phyloP scores from a whole-genome alignment of 2,113 vertebrate genomes.

The Cavia porcellus region DNA sequence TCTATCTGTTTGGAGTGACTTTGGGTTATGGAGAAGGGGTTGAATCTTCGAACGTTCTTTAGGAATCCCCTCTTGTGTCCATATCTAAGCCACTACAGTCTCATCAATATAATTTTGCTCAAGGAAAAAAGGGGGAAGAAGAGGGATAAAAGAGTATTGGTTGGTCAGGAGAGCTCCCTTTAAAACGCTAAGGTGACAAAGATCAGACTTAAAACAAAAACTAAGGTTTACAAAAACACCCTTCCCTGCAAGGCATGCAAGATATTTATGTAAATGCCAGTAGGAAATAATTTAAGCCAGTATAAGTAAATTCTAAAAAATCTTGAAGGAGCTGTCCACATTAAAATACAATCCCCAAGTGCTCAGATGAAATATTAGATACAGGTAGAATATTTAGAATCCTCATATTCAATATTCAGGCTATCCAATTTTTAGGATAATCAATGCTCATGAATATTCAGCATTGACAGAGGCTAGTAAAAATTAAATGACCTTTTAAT shows the following conservation, averaged over 20 bases:
- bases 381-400: not conserved
- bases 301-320: not conserved
- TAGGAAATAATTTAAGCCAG: not conserved
- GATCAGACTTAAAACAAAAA: not conserved
- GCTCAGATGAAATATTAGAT: not conserved
- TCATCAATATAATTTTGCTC: not conserved
- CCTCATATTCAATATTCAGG: not conserved
- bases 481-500: constrained; percentile 20
- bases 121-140: not conserved
- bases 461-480: not conserved
- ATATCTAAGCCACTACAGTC: not conserved
- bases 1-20: not conserved
- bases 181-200: not conserved
- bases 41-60: not conserved
- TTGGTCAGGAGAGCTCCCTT: not conserved
- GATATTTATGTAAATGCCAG: not conserved
- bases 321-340: not conserved
- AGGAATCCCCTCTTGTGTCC: not conserved
- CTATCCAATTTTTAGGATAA: not conserved
- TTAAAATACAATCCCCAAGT: not conserved
- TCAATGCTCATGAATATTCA: constrained; percentile 8
- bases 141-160: not conserved
- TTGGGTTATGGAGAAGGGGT: not conserved
- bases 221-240: not conserved
- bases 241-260: not conserved